phyloP scores from a whole-genome alignment of 2,888 invertebrate species.

The Dilophus febrilis region DNA sequence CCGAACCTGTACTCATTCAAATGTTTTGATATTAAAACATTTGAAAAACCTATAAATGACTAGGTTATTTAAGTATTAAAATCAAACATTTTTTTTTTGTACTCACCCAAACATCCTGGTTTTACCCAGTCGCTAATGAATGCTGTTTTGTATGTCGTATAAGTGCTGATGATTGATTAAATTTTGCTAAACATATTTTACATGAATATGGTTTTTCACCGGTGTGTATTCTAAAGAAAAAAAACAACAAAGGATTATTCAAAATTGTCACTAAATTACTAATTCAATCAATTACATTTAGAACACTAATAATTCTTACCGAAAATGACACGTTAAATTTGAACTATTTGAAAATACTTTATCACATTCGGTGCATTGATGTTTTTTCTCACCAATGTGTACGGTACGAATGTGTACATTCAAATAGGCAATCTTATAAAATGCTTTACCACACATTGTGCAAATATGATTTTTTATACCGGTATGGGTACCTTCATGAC shows the following conservation, averaged over 20 bases:
- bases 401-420: slow-evolving; percentile 12
- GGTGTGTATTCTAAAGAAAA: slow-evolving; percentile 11
- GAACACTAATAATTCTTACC: too few relatives aligned
- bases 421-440: slow-evolving; percentile 13
- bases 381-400: slow-evolving; percentile 11
- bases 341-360: slow-evolving; percentile 13
- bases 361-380: slow-evolving; percentile 11
- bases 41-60: too few relatives aligned
- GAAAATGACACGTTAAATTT: slow-evolving; percentile 12
- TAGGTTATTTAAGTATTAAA: too few relatives aligned
- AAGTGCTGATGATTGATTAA: slow-evolving; percentile 13
- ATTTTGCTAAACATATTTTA: slow-evolving; percentile 9
- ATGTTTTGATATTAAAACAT: too few relatives aligned
- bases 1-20: too few relatives aligned
- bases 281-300: neutral
- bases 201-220: slow-evolving; percentile 13
- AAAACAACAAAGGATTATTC: neutral
- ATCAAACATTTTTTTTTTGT: too few relatives aligned
- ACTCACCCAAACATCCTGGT: too few relatives aligned
- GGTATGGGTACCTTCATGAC: slow-evolving; percentile 12
- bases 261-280: neutral
- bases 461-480: slow-evolving; percentile 12
- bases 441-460: slow-evolving; percentile 11
- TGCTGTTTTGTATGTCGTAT: slow-evolving; percentile 12
- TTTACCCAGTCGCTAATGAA: neutral